These are phyloP conservation scores for Cotesia glomerata DNA, from an alignment of 1,140 invertebrate genomes.

Conservation along the genomic window DNA sequence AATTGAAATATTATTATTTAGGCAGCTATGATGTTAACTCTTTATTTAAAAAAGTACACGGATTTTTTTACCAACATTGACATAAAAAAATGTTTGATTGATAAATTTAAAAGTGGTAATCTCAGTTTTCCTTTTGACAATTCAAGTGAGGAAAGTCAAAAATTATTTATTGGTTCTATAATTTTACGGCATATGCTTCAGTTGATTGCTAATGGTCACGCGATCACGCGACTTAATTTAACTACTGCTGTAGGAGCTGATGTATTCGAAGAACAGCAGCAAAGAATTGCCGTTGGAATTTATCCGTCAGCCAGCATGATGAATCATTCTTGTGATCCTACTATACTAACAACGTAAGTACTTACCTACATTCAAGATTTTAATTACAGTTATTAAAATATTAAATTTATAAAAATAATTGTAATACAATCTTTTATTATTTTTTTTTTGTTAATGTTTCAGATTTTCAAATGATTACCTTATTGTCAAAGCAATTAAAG, in stretches of 20 bases:
- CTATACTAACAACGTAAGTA: slow-evolving; percentile 66
- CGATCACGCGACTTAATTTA: slow-evolving; percentile 66
- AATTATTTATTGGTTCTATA: slow-evolving; percentile 67
- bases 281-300: slow-evolving; percentile 81
- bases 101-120: slow-evolving; percentile 46
- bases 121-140: slow-evolving; percentile 44
- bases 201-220: slow-evolving; percentile 80
- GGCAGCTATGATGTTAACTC: slow-evolving; percentile 67
- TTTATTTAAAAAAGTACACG: slow-evolving; percentile 65
- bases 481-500: slow-evolving; percentile 65
- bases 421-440: slow-evolving; percentile 24
- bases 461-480: slow-evolving; percentile 62
- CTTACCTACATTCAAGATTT: too few relatives aligned
- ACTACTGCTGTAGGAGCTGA: slow-evolving; percentile 40
- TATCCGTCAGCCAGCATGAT: slow-evolving; percentile 88
- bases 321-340: slow-evolving; percentile 90
- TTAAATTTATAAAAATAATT: too few relatives aligned
- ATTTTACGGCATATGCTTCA: slow-evolving; percentile 77
- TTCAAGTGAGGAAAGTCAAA: slow-evolving; percentile 52
- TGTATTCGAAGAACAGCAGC: slow-evolving; percentile 58
- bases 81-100: slow-evolving; percentile 42
- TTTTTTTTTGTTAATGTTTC: slow-evolving; percentile 43
- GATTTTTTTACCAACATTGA: slow-evolving; percentile 59
- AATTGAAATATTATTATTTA: slow-evolving; percentile 46
- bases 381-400: too few relatives aligned